These are phyloP conservation scores for Rhizomys pruinosus DNA, from an alignment of 2,113 vertebrate genomes.

Conservation along the genomic window DNA sequence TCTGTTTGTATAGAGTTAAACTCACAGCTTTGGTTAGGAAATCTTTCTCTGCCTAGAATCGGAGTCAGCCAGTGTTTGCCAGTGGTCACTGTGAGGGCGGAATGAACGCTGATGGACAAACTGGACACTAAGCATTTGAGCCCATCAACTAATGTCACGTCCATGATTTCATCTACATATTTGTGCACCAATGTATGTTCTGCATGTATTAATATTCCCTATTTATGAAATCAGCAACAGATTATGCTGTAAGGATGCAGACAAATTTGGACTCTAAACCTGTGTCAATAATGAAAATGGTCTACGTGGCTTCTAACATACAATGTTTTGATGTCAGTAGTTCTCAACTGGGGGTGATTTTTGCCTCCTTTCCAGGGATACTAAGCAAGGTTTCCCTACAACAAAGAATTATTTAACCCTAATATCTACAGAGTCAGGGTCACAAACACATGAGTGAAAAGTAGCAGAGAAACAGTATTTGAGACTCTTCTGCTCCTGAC, in stretches of 20 bases:
- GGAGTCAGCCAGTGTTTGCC: not conserved
- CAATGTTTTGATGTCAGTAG: conserved; percentile 10
- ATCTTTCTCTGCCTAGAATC: conserved; percentile 15
- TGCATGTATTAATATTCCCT: not conserved
- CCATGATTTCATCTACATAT: not conserved
- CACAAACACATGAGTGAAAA: conserved; percentile 26
- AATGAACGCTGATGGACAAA: not conserved
- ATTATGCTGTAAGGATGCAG: not conserved
- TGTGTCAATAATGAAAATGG: conserved; percentile 7
- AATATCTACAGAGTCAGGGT: not conserved
- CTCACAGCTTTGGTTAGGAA: conserved; percentile 39
- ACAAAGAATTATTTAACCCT: conserved; percentile 2
- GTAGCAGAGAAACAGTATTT: not conserved
- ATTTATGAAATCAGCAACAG: conserved; percentile 46
- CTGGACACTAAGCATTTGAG: not conserved
- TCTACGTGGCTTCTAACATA: not conserved
- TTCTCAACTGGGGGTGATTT: conserved; percentile 2
- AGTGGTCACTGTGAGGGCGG: not conserved
- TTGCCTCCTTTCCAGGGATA: not conserved
- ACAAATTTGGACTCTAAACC: conserved; percentile 15
- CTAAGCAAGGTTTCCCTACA: not conserved
- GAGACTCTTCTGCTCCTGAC: not conserved
- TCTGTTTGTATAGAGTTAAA: conserved; percentile 42
- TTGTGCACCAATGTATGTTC: conserved; percentile 1
- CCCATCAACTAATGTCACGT: not conserved